Evolutionary conservation across 92 coral and sea anemone genomes (phyloP).

Genomic region (Bergia sp.): DNA sequence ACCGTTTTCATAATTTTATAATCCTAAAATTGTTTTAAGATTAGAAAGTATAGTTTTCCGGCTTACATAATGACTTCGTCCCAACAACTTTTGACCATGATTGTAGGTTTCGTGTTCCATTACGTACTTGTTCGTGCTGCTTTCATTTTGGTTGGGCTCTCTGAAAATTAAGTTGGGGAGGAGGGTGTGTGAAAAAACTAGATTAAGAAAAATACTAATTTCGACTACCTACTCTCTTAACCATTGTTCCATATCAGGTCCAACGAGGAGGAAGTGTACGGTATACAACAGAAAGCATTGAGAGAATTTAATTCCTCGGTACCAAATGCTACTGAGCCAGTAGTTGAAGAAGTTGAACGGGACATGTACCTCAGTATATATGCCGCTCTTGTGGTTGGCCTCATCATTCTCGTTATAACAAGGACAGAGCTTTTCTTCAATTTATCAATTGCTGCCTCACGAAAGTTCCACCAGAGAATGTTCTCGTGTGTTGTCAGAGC

Average conservation of each 20-base stretch:
- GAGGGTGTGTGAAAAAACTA: no score
- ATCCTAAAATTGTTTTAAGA: no score
- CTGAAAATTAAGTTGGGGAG: no score
- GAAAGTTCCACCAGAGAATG: conserved; percentile 61
- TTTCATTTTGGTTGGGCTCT: no score
- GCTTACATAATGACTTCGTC: no score
- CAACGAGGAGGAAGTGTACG: conserved; percentile 57
- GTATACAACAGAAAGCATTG: conserved; percentile 22
- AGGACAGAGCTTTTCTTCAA: conserved; percentile 62
- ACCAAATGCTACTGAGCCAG: conserved; percentile 47
- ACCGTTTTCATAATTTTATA: no score
- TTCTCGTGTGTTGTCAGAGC: conserved; percentile 57
- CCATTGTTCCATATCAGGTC: conserved; percentile 43
- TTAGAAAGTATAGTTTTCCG: no score
- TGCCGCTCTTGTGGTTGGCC: conserved; percentile 57
- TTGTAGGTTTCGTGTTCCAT: no score
- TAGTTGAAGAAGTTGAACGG: conserved; percentile 46
- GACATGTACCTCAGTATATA: conserved; percentile 57
- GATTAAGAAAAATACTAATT: no score
- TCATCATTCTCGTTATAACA: conserved; percentile 41
- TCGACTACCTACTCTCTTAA: no score
- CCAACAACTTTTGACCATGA: no score
- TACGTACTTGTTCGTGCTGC: no score
- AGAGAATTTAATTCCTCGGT: conserved; percentile 3
- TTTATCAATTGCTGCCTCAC: conserved; percentile 61